Evolutionary conservation across 2,797 vertebrate species (phyloP).

Genomic region (Falco peregrinus): DNA sequence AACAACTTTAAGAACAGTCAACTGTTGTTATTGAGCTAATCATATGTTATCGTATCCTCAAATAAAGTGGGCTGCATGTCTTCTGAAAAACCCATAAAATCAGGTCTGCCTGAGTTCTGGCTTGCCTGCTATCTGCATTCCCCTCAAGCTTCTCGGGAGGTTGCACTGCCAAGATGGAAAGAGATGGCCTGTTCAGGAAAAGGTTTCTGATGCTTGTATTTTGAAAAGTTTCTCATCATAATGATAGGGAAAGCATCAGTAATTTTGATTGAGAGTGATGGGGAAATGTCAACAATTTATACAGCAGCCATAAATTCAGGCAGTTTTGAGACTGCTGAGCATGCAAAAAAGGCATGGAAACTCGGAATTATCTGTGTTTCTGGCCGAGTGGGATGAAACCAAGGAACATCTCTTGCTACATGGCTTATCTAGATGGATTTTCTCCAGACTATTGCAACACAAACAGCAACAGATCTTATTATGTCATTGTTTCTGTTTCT

Average conservation of each 20-base stretch:
- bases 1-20: background rate
- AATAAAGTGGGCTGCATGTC: background rate
- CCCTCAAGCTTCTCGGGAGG: background rate
- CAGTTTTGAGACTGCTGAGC: background rate
- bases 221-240: background rate
- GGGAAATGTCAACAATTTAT: background rate
- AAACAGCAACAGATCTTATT: background rate
- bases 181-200: background rate
- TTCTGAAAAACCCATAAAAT: background rate
- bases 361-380: background rate
- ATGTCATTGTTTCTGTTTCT: conserved; percentile 39
- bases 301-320: background rate
- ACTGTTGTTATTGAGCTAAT: background rate
- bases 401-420: background rate
- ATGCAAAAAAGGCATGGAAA: background rate
- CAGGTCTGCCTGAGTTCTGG: background rate
- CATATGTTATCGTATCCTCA: background rate
- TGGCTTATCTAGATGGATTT: conserved; percentile 9
- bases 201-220: background rate
- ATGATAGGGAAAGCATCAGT: background rate
- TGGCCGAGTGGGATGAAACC: background rate
- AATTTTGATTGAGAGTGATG: background rate
- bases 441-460: background rate
- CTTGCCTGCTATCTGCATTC: background rate
- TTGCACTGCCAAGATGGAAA: background rate